phyloP scores from a whole-genome alignment of 2,113 vertebrate genomes.

The Phodopus roborovskii region DNA sequence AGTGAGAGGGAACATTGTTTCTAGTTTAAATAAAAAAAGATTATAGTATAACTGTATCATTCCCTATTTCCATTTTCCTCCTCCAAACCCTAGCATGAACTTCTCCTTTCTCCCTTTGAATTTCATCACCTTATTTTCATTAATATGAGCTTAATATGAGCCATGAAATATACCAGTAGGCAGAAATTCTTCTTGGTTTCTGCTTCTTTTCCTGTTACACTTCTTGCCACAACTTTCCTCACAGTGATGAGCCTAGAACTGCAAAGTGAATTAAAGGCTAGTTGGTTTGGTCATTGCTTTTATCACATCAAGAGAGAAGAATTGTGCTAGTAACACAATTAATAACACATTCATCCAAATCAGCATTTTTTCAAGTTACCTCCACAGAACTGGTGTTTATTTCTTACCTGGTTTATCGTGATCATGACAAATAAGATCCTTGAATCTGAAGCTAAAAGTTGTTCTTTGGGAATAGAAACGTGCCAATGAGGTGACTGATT shows the following conservation, averaged over 20 bases:
- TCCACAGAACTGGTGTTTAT: background rate
- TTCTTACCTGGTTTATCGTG: background rate
- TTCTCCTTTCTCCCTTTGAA: background rate
- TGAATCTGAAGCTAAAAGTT: conserved; percentile 32
- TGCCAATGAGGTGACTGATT: conserved; percentile 18
- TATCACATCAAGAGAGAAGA: background rate
- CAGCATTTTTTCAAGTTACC: conserved; percentile 3
- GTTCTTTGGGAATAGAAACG: conserved; percentile 23
- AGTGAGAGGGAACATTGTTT: no score
- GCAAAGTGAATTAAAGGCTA: no score
- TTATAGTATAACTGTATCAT: background rate
- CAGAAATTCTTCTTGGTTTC: background rate
- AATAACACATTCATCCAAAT: conserved; percentile 6
- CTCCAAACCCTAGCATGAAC: background rate
- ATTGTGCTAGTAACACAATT: conserved; percentile 49
- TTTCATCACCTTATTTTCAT: background rate
- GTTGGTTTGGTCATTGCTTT: background rate
- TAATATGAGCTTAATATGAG: background rate
- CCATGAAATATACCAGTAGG: background rate
- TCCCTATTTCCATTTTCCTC: background rate
- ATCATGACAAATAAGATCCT: conserved; percentile 12
- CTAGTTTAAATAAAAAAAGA: no score
- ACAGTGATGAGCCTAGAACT: background rate
- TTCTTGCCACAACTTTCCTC: background rate
- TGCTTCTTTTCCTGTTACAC: background rate